A percentile compares a stretch with the other conserved stretches of the same genome.
Conservation (phyloP, 2,113 vertebrate genomes). For the Tretioscincus oriximinensis region DNA sequence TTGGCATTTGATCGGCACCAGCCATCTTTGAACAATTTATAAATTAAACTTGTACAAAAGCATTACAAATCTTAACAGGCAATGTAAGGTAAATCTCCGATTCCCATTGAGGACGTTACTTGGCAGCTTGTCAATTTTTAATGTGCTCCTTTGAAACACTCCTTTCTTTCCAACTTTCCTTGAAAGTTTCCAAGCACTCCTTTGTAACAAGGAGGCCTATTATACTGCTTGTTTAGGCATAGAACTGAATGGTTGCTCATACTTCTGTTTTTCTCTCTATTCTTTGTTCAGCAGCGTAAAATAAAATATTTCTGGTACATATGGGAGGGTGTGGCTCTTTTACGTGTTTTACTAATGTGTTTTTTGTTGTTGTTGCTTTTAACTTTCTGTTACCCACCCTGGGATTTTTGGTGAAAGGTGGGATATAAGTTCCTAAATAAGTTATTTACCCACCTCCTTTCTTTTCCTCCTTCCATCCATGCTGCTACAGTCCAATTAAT, state of each 20-base stretch:
- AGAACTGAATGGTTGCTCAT: background rate
- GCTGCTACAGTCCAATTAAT: background rate
- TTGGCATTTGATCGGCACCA: background rate
- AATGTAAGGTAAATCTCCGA: background rate
- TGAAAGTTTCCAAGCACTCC: background rate
- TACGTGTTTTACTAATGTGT: no score
- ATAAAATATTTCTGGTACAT: background rate
- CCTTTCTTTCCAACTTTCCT: background rate
- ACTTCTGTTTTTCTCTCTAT: background rate
- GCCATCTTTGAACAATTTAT: background rate
- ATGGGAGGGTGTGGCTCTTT: no score
- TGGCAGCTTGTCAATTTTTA: slow-evolving; percentile 16
- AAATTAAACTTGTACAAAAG: background rate
- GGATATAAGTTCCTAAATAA: no score
- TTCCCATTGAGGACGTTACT: slow-evolving; percentile 6
- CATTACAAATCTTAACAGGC: slow-evolving; percentile 5
- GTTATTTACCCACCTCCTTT: background rate
- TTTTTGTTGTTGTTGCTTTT: no score
- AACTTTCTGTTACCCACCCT: no score
- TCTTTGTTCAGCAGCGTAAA: background rate
- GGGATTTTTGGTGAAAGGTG: no score
- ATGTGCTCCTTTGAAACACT: background rate
- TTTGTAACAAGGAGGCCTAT: slow-evolving; percentile 6
- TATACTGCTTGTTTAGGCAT: background rate
- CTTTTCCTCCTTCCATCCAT: background rate